phyloP scores from a whole-genome alignment of 2,113 vertebrate genomes.

The Microcebus lehilahytsara region DNA sequence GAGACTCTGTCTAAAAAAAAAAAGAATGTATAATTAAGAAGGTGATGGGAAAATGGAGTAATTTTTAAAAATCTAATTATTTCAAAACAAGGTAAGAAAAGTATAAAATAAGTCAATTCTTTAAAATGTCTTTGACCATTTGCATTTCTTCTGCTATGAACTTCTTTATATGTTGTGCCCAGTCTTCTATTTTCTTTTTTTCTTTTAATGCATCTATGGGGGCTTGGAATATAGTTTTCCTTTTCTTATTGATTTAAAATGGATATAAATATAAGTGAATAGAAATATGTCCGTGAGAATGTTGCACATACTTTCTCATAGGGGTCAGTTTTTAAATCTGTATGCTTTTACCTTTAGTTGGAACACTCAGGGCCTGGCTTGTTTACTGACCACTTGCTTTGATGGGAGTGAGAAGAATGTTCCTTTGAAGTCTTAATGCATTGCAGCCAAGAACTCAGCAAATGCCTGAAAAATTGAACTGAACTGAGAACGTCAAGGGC shows the following conservation, averaged over 20 bases:
- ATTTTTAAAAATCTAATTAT: neutral
- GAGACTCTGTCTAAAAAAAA: neutral
- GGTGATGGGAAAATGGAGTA: neutral
- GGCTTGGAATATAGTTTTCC: neutral
- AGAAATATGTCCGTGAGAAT: neutral
- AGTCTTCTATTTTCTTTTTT: constrained; percentile 9
- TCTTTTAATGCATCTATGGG: neutral
- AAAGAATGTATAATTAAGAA: neutral
- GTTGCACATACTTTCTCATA: neutral
- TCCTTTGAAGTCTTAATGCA: neutral
- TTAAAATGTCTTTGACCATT: neutral
- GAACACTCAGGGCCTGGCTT: neutral
- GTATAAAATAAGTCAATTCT: neutral
- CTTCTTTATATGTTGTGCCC: neutral
- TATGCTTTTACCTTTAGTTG: neutral
- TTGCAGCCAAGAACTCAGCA: neutral
- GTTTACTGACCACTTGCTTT: neutral
- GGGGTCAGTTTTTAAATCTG: constrained; percentile 6
- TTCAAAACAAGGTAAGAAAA: neutral
- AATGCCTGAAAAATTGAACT: neutral
- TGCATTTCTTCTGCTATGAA: neutral
- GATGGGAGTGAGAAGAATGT: neutral
- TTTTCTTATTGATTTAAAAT: constrained; percentile 32
- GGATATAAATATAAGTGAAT: neutral
- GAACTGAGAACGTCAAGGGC: neutral